Conservation (phyloP, 2,888 invertebrate species). For the Cecidostiba fungosa region DNA sequence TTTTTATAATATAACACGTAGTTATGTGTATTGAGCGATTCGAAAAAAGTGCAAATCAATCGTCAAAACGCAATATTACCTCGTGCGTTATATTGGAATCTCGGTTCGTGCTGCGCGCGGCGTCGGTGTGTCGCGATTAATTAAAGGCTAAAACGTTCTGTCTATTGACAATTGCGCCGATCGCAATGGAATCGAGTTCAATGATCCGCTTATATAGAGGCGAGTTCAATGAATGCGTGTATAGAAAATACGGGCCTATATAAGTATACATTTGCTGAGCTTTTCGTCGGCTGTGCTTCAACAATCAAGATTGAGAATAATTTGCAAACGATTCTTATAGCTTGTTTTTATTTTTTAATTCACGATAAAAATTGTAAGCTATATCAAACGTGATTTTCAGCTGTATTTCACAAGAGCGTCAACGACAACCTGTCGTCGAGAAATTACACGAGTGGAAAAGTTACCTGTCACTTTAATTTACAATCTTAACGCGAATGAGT, state of each 20-base stretch:
- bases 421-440: background rate
- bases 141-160: slow-evolving; percentile 53
- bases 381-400: too few species aligned
- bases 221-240: slow-evolving; percentile 55
- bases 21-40: too few species aligned
- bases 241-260: background rate
- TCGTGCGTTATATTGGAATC: too few species aligned
- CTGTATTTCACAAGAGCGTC: background rate
- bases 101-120: too few species aligned
- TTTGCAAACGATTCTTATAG: too few species aligned
- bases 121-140: slow-evolving; percentile 20
- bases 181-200: slow-evolving; percentile 58
- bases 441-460: slow-evolving; percentile 7
- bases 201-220: slow-evolving; percentile 44
- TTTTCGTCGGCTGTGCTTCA: background rate
- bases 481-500: background rate
- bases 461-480: background rate
- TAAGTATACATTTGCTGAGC: too few species aligned
- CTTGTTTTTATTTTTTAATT: too few species aligned
- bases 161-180: slow-evolving; percentile 53
- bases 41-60: slow-evolving; percentile 18
- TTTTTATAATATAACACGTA: too few species aligned
- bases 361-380: too few species aligned
- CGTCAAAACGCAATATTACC: background rate
- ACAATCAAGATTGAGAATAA: background rate